Conservation (phyloP, 1,140 invertebrate genomes). For the Stegodyphus dumicola region DNA sequence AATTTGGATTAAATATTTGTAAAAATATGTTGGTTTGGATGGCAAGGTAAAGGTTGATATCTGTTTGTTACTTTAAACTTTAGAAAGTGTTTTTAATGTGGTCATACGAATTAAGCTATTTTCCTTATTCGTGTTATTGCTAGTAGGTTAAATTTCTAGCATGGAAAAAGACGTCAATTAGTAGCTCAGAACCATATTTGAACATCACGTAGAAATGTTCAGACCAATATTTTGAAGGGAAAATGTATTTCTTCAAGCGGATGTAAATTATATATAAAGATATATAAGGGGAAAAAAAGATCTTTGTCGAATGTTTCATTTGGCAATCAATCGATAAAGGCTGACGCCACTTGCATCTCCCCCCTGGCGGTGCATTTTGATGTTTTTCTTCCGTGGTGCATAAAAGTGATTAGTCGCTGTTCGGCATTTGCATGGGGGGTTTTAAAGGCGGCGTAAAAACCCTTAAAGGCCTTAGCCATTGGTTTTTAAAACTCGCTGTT, state of each 20-base stretch:
- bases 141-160: no score
- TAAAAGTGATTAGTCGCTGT: conserved; percentile 57
- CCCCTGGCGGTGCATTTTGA: conserved; percentile 43
- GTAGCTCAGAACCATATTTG: background rate
- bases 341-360: conserved; percentile 45
- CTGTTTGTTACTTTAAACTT: no score
- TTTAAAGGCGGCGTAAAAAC: conserved; percentile 55
- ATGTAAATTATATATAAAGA: background rate
- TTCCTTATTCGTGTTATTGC: no score
- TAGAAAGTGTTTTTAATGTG: no score
- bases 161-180: no score
- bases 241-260: background rate
- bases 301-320: conserved; percentile 52
- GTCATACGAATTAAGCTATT: no score
- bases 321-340: conserved; percentile 56
- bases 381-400: conserved; percentile 35
- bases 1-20: no score
- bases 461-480: conserved; percentile 59
- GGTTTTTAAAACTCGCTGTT: conserved; percentile 58
- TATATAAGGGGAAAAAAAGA: conserved; percentile 50
- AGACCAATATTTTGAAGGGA: background rate
- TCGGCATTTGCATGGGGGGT: conserved; percentile 55
- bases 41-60: no score
- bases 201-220: background rate
- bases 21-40: no score